Evolutionary conservation across 1,140 invertebrate genomes (phyloP), one percentile per base, ranked within the genome.

Genomic region (Calycopis cecrops): DNA sequence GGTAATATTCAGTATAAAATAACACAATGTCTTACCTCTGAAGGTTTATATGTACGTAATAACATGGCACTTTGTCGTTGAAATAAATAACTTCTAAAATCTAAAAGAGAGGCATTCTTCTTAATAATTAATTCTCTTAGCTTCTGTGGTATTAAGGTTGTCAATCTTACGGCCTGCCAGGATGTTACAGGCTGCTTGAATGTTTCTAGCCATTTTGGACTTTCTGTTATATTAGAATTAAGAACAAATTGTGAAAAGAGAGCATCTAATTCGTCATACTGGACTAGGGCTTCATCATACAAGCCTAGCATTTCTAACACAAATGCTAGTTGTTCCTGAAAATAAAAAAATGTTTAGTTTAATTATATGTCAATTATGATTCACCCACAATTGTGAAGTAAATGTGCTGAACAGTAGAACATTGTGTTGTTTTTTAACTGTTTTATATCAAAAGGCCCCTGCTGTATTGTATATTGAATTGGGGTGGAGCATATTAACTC

Each of bases 181-280:
- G 90, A 91, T 55, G 93, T 93, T 50, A 97, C 89, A 2, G 94
- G 91, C 59, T 88, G 90, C 76, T 93, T 92, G 72, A 97, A 96
- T 21, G 91, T 90, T 48, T 87, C 89, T 58, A 97, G 82, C 96
- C 96, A 98, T 55, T 90, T 90, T 57, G 95, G 93, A 75, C 92
- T 92, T 64, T 95, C 94, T 73, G 94, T 94, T 61, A 95, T 90
- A 77, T 94, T 93, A 44, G 95, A 96, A 89, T 98, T 98, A 55
- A 97, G 91, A 37, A 99, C 92, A 89, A 98, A 98, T 88, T 99
- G 97, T 9, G 97, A 97, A 85, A 99, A 99, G 49, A 99, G 90
- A 52, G 97, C 97, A 90, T 99, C 97, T 65, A 99, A 88, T 89
- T 99, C 97, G 88, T 99, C 97, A 88, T 99, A 99, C 73, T 99